phyloP scores from a whole-genome alignment of 2,888 invertebrate species.

The Amphipyra berbera region DNA sequence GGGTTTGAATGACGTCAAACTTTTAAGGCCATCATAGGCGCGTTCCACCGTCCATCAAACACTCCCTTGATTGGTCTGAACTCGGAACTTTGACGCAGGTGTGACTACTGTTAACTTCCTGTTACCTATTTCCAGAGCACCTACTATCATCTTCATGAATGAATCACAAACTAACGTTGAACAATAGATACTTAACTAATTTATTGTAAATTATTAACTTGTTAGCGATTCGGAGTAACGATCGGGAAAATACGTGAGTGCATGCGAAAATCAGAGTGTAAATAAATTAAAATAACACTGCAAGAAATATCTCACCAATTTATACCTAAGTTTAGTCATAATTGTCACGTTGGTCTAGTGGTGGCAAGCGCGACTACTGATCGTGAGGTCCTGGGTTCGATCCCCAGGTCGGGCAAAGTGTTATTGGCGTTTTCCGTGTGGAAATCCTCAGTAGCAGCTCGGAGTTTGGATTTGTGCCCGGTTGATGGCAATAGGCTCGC shows the following conservation, averaged over 20 bases:
- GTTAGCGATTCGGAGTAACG: constrained; percentile 17
- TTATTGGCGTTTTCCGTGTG: too few relatives aligned
- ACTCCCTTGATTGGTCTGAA: too few relatives aligned
- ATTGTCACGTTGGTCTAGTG: too few relatives aligned
- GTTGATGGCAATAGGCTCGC: too few relatives aligned
- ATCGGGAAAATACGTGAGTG: constrained; percentile 17
- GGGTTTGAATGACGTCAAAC: not conserved
- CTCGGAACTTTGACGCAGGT: not conserved
- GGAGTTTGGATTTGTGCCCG: too few relatives aligned
- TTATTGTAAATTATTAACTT: not conserved
- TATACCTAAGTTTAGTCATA: too few relatives aligned
- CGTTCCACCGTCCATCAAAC: not conserved
- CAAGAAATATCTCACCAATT: constrained; percentile 3
- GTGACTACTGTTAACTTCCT: not conserved
- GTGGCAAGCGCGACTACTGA: too few relatives aligned
- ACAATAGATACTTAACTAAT: not conserved
- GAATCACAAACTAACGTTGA: not conserved
- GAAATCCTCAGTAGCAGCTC: too few relatives aligned
- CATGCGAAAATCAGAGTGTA: constrained; percentile 10
- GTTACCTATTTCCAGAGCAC: not conserved
- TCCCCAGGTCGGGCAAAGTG: too few relatives aligned
- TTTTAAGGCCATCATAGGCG: not conserved
- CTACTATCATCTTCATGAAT: not conserved
- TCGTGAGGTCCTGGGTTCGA: too few relatives aligned
- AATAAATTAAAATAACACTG: constrained; percentile 8